Conservation (phyloP, 2,888 invertebrate species). For the Chymomyza procnemis region DNA sequence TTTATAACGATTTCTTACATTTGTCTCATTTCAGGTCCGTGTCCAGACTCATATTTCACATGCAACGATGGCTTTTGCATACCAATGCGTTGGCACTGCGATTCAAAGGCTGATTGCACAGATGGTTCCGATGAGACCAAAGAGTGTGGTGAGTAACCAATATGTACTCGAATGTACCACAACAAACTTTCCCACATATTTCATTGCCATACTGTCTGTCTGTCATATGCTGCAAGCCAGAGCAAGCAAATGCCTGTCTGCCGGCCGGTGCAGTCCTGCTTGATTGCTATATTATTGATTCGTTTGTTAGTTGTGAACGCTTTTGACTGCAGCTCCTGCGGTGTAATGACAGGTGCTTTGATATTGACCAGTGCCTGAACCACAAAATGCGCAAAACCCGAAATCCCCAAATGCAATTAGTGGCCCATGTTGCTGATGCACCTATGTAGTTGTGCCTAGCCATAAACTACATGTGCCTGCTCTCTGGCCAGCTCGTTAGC, state of each 20-base stretch:
- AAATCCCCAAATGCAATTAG: conserved; percentile 64
- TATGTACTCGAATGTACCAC: neutral
- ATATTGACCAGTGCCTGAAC: conserved; percentile 35
- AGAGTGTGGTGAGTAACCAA: conserved; percentile 79
- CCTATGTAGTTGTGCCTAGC: neutral
- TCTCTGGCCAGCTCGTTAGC: neutral
- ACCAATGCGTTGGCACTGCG: conserved; percentile 81
- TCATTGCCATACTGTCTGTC: neutral
- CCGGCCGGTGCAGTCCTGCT: neutral
- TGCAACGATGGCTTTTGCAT: conserved; percentile 81
- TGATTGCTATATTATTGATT: conserved; percentile 70
- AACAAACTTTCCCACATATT: neutral
- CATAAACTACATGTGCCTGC: neutral
- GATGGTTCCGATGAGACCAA: conserved; percentile 82
- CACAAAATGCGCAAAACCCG: conserved; percentile 58
- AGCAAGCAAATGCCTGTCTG: neutral
- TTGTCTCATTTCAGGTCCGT: conserved; percentile 64
- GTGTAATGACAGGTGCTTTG: conserved; percentile 58
- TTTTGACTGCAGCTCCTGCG: conserved; percentile 20
- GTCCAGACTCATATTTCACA: conserved; percentile 74
- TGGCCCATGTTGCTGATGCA: conserved; percentile 34
- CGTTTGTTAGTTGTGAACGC: conserved; percentile 50
- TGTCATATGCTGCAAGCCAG: neutral
- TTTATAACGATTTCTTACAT: neutral
- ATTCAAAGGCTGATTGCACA: conserved; percentile 81